These are phyloP conservation scores for Heliocidaris tuberculata DNA, from an alignment of 35 echinoderm and acorn worm genomes.

Conservation along the genomic window DNA sequence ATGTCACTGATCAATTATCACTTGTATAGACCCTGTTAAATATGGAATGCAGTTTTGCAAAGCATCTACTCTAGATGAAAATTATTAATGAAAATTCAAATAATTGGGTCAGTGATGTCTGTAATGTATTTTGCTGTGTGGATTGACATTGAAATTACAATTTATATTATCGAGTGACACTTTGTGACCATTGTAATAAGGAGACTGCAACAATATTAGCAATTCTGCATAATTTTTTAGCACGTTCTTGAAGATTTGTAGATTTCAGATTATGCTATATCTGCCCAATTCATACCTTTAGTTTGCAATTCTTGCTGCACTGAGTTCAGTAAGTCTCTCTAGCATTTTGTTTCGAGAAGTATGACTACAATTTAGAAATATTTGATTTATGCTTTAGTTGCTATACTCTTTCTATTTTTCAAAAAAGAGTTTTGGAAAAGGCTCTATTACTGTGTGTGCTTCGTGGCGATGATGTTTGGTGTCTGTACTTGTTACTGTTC, in stretches of 20 bases:
- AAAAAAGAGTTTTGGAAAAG: background rate
- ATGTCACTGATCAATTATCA: too few species aligned
- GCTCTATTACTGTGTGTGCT: background rate
- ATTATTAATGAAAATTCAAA: background rate
- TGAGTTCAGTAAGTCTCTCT: background rate
- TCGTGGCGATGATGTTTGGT: background rate
- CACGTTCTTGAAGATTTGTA: background rate
- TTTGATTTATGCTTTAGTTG: background rate
- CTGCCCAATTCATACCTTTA: background rate
- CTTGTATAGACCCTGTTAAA: background rate
- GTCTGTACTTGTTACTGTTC: background rate
- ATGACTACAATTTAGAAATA: background rate
- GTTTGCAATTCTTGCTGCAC: background rate
- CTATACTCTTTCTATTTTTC: background rate
- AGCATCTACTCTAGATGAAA: background rate
- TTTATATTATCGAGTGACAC: background rate
- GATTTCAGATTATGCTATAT: background rate
- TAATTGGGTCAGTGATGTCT: background rate
- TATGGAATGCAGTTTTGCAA: background rate
- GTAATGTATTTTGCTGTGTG: background rate
- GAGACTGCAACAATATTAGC: constrained; percentile 6
- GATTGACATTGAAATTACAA: background rate
- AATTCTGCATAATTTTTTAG: background rate
- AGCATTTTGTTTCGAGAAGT: background rate
- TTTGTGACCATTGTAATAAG: background rate